These are phyloP conservation scores for Betta splendens DNA, from an alignment of 2,797 vertebrate genomes.

Conservation along the genomic window DNA sequence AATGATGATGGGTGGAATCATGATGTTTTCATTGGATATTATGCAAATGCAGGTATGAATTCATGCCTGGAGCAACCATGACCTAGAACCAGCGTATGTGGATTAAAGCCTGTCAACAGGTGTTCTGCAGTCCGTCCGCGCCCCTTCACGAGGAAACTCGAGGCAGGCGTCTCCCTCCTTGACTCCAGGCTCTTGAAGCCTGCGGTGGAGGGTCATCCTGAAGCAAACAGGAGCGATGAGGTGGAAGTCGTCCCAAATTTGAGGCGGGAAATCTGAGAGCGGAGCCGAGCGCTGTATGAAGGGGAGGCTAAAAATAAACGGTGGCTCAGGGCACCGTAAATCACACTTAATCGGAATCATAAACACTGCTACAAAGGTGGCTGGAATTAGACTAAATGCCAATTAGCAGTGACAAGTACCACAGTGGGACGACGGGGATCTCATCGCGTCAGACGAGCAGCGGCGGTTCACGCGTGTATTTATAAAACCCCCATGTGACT, in stretches of 20 bases:
- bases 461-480: neutral
- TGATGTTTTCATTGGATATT: neutral
- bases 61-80: no score
- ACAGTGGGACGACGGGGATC: conserved; percentile 16
- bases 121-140: neutral
- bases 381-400: conserved; percentile 29
- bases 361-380: conserved; percentile 29
- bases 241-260: conserved; percentile 23
- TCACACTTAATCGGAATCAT: conserved; percentile 29
- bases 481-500: no score
- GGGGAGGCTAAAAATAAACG: conserved; percentile 33
- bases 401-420: conserved; percentile 25
- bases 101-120: neutral
- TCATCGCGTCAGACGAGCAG: neutral
- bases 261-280: conserved; percentile 10
- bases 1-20: no score
- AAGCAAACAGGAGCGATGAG: conserved; percentile 16
- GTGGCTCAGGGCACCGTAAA: conserved; percentile 25
- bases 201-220: conserved; percentile 19
- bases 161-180: no score
- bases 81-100: neutral
- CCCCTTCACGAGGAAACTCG: no score
- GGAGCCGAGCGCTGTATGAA: no score
- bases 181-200: conserved; percentile 23
- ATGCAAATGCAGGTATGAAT: neutral